Evolutionary conservation across 2,113 vertebrate genomes (phyloP), one percentile per base, ranked within the genome.

Genomic region (Odocoileus hemionus): DNA sequence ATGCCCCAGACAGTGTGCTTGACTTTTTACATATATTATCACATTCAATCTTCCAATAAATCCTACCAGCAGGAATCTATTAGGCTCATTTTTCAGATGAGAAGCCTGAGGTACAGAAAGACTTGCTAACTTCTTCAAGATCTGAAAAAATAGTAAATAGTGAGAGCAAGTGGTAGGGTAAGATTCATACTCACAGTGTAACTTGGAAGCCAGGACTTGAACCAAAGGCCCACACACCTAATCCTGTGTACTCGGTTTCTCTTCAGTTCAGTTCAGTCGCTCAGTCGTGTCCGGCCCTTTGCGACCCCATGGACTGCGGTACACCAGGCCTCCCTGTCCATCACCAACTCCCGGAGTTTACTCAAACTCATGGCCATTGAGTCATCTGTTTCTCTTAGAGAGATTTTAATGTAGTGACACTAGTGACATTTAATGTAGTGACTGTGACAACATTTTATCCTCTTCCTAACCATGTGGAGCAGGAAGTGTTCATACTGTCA

Each of bases 31-130:
- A 12, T 60, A 74, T 5, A 33, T 93, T 28, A 87, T 86, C 45
- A 55, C 30, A 47, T 88, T 87, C 39, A 43, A 11, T 87, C 45
- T 95, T 82, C 45, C 30, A 93, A 60, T 52, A 87, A 92, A 52
- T 82, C 43, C n/a, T 60, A 19, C 58, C 36, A 91, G 60, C 60
- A 83, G 47, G 74, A 45, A 43, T 61, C 45, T 87, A 54, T 83
- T 61, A 87, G 88, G 36, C 30, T 57, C 17, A 86, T 76, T 91
- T 94, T 83, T 86, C 36, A 88, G 36, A 94, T 57, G 61, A 88
- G 85, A 86, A 92, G 87, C 47, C 36, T 26, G 36, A 92, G 83
- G 76, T 58, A 58, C 25, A 64, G 30, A 36, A 64, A 93, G 79
- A 85, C 55, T 30, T 88, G 39, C 50, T 43, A 89, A 55, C 36